Evolutionary conservation across 1,140 invertebrate genomes (phyloP).

Genomic region (Ceratitis capitata): DNA sequence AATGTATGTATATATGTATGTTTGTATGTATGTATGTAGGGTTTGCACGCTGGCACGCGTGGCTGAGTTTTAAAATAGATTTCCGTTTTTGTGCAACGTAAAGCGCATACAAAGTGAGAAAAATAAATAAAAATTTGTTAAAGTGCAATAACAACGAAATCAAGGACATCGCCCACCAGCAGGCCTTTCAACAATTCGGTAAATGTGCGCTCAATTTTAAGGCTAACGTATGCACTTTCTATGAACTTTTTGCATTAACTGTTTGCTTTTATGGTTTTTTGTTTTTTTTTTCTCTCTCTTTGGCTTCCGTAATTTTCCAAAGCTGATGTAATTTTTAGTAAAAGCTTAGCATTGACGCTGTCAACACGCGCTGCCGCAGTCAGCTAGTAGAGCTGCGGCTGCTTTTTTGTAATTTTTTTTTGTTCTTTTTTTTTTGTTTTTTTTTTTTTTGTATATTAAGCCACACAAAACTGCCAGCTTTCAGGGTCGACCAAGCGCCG

Average conservation of each 20-base stretch:
- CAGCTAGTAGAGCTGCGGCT: neutral
- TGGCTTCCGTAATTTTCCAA: constrained; percentile 17
- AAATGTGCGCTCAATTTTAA: neutral
- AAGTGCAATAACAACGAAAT: neutral
- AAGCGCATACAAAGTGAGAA: neutral
- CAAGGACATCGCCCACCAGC: neutral
- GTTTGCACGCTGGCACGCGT: constrained; percentile 9
- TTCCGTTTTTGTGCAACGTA: neutral
- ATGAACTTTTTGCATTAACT: neutral
- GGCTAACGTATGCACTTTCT: neutral
- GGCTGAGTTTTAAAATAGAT: constrained; percentile 31
- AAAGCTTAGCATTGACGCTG: neutral
- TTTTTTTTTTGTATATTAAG: neutral
- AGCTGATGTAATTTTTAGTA: constrained; percentile 32
- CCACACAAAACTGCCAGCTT: neutral
- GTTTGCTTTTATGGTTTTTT: neutral
- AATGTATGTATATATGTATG: neutral
- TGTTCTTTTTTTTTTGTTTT: too few species aligned
- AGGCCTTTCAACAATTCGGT: neutral
- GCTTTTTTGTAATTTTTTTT: neutral
- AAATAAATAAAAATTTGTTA: neutral
- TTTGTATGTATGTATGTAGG: neutral
- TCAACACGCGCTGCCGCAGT: neutral
- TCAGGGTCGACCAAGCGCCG: neutral
- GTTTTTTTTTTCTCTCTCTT: neutral